Conservation (phyloP, 2,113 vertebrate species). For the Malurus melanocephalus region DNA sequence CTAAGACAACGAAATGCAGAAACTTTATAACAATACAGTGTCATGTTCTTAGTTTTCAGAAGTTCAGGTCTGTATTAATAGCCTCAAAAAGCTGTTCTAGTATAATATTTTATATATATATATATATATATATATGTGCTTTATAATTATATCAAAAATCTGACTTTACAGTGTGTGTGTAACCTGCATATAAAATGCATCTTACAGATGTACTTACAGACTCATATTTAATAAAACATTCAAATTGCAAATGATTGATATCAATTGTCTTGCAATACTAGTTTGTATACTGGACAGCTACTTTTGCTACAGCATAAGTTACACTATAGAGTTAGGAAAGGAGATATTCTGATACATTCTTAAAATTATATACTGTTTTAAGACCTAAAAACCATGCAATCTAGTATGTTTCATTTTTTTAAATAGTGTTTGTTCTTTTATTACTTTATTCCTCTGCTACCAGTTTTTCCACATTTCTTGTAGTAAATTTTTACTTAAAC, state of each 20-base stretch:
- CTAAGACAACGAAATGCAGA: background rate
- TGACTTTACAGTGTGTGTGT: background rate
- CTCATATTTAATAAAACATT: background rate
- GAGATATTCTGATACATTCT: background rate
- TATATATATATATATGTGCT: background rate
- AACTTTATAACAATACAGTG: background rate
- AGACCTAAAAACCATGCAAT: background rate
- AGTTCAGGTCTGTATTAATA: background rate
- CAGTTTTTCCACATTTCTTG: background rate
- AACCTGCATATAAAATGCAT: background rate
- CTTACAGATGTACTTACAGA: background rate
- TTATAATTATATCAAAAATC: background rate
- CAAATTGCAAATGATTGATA: background rate
- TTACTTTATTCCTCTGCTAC: background rate
- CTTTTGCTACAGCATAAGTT: background rate
- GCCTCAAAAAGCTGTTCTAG: background rate
- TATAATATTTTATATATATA: background rate
- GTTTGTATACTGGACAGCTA: background rate
- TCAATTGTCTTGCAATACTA: background rate
- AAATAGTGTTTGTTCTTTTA: background rate
- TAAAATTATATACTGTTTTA: background rate
- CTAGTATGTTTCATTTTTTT: background rate
- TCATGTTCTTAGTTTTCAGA: background rate
- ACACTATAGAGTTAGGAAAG: background rate
- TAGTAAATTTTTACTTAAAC: background rate